These are phyloP conservation scores for Actenoides hombroni DNA, from an alignment of 2,113 vertebrate genomes.

Conservation along the genomic window DNA sequence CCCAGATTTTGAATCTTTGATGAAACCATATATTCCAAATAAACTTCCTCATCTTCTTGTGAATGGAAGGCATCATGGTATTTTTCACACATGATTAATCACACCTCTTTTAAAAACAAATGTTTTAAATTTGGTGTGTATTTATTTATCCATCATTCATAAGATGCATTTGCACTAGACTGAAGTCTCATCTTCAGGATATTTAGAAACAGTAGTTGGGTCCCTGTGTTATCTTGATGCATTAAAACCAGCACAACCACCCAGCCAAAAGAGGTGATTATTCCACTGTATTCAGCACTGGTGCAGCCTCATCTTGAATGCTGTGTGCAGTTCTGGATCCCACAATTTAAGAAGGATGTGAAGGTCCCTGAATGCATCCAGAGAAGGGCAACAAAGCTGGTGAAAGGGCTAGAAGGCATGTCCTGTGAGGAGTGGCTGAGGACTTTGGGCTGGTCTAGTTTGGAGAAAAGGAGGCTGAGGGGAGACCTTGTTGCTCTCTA, in stretches of 20 bases:
- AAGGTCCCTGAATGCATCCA: not conserved
- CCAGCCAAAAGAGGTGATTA: not conserved
- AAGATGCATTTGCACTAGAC: not conserved
- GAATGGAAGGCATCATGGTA: not conserved
- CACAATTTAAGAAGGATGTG: not conserved
- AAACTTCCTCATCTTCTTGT: not conserved
- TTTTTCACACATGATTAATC: not conserved
- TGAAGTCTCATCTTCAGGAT: not conserved
- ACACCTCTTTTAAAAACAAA: not conserved
- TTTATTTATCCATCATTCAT: not conserved
- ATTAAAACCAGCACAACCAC: not conserved
- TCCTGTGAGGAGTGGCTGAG: not conserved
- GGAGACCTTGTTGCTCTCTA: not conserved
- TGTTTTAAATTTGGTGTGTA: not conserved
- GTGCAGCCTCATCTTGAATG: not conserved
- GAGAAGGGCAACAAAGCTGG: not conserved
- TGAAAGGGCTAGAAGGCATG: not conserved
- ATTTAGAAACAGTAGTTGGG: not conserved
- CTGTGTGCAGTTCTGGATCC: not conserved
- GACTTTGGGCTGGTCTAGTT: not conserved
- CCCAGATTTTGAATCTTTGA: not conserved
- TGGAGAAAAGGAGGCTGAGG: not conserved
- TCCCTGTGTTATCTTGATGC: not conserved
- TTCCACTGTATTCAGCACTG: accelerated
- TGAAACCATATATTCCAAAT: not conserved